Percentiles rank a stretch among this genome's conserved stretches.
These are phyloP conservation scores for Malurus splendens DNA, from an alignment of 2,797 vertebrate genomes.

Conservation along the genomic window DNA sequence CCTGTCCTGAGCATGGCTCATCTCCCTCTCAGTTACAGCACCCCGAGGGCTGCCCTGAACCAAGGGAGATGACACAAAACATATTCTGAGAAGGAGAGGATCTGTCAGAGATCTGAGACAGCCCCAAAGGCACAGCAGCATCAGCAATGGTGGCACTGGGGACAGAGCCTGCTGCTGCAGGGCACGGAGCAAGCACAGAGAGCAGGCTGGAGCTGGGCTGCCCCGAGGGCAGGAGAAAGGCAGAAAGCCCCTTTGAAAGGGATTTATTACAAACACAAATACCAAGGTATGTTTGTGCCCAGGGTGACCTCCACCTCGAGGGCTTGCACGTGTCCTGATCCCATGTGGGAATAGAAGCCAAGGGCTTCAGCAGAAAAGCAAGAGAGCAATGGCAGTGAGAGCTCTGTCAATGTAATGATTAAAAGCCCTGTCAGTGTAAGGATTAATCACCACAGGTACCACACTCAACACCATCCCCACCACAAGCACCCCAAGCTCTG, in stretches of 20 bases:
- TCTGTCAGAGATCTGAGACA: neutral
- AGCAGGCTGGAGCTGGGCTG: neutral
- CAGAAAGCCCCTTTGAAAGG: neutral
- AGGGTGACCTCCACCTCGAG: neutral
- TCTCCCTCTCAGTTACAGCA: neutral
- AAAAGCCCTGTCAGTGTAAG: neutral
- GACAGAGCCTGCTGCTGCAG: neutral
- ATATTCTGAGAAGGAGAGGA: neutral
- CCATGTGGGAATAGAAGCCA: neutral
- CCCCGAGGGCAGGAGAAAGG: neutral
- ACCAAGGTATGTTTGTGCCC: neutral
- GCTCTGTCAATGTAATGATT: neutral
- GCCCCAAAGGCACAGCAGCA: neutral
- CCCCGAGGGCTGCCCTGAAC: neutral
- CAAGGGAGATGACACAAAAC: neutral
- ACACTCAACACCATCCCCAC: neutral
- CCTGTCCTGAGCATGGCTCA: fast-evolving
- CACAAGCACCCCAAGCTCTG: neutral
- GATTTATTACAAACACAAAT: neutral
- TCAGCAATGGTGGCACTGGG: neutral
- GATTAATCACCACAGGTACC: constrained; percentile 10
- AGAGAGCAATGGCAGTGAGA: constrained; percentile 8
- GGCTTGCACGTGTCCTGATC: fast-evolving
- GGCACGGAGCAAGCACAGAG: neutral
- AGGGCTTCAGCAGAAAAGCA: neutral